These are phyloP conservation scores for Gobio occitaniae DNA, from an alignment of 2,797 vertebrate species.

Conservation along the genomic window DNA sequence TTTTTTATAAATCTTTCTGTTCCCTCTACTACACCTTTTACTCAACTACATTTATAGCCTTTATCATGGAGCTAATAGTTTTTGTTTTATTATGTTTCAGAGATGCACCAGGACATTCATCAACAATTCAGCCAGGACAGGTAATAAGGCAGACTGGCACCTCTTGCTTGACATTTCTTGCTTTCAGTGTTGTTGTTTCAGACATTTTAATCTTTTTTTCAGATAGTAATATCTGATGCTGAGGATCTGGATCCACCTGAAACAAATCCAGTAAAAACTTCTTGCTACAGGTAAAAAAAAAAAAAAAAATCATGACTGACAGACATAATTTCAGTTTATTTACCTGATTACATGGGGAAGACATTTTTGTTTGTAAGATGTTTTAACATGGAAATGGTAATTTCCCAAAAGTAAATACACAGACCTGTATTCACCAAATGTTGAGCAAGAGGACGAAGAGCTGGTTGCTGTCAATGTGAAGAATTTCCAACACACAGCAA, in stretches of 20 bases:
- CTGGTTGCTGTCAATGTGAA: conserved; percentile 15
- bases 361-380: conserved; percentile 28
- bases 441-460: conserved; percentile 31
- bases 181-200: too few relatives aligned
- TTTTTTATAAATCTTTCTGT: conserved; percentile 10
- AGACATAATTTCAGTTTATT: too few relatives aligned
- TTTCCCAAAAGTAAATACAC: conserved; percentile 43
- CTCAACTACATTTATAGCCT: conserved; percentile 20
- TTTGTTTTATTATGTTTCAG: conserved; percentile 7
- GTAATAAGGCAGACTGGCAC: too few relatives aligned
- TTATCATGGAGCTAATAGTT: conserved; percentile 10
- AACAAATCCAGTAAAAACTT: too few relatives aligned
- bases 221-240: too few relatives aligned
- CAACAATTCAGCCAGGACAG: conserved; percentile 12
- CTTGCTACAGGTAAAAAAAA: too few relatives aligned
- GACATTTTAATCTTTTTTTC: too few relatives aligned
- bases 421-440: conserved; percentile 39
- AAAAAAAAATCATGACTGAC: too few relatives aligned
- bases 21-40: not conserved
- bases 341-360: too few relatives aligned
- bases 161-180: too few relatives aligned
- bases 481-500: conserved; percentile 17
- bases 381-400: conserved; percentile 18
- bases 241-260: too few relatives aligned
- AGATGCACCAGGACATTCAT: conserved; percentile 27